These are phyloP conservation scores for Tringa solitaria DNA, from an alignment of 2,113 vertebrate species.

Conservation along the genomic window DNA sequence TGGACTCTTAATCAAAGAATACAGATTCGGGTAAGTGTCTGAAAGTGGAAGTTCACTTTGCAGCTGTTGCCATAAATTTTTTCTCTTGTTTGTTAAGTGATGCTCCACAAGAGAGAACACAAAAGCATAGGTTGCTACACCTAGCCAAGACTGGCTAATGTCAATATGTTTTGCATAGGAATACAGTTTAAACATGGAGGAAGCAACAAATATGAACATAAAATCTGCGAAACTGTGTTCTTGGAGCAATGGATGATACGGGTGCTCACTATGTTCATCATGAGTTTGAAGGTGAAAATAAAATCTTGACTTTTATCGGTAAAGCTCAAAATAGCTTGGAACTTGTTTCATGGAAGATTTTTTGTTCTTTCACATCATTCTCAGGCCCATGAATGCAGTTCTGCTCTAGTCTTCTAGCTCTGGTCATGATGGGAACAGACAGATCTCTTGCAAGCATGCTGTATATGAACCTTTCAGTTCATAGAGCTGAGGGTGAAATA, in stretches of 20 bases:
- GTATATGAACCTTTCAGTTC: neutral
- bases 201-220: neutral
- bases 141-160: neutral
- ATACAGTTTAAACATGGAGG: neutral
- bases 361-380: neutral
- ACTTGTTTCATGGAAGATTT: neutral
- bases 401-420: neutral
- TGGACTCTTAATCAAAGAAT: neutral
- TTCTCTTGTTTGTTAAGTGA: neutral
- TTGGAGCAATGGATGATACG: neutral
- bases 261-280: accelerated
- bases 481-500: neutral
- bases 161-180: neutral
- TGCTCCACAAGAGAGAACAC: neutral
- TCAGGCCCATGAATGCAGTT: neutral
- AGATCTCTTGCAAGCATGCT: neutral
- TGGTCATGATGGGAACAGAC: neutral
- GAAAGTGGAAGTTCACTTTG: neutral
- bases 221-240: neutral
- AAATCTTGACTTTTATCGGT: neutral
- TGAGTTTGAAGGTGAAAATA: neutral
- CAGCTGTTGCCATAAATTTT: neutral
- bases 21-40: neutral
- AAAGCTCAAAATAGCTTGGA: neutral
- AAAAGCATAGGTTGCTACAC: neutral